Evolutionary conservation across 1,140 invertebrate species (phyloP), one percentile per base, ranked within the genome.

Genomic region (Micrasema minimum): DNA sequence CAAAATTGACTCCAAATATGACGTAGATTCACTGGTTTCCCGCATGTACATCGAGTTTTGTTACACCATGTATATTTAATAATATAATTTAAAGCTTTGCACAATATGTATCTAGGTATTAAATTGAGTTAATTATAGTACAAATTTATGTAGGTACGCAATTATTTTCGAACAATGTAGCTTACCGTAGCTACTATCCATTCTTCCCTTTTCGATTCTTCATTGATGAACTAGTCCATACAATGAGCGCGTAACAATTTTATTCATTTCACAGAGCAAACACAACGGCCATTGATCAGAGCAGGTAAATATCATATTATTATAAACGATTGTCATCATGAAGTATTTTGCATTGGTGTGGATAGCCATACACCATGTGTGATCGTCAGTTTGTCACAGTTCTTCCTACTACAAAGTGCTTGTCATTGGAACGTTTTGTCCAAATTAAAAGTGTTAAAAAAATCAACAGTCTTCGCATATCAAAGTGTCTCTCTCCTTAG

Each of bases 181-280:
- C 35, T 48, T 51, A 67, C 35, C 26, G 31, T 23, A 46, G 55
- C 45, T 62, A 74, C 62, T 45, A 43, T 57, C 57, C 43, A 45
- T 69, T 66, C 69, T 75, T 69, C 73, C 66, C 69, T 48, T 57
- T 64, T 69, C 59, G 31, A 75, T 75, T 74, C 50, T 48, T 45
- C 65, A 71, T 68, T 71, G 26, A 74, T 55, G 35, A 65, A 65
- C 70, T 65, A 53, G 53, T 37, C 48, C 20, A 31, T 37, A 71
- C 73, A 75, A 69, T 71, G 69, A 65, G 50, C 66, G 69, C 65
- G 68, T 66, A 74, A 71, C 68, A 53, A 66, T 69, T 69, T 73
- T 73, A 71, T 62, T 74, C 68, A 71, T 71, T 71, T 71, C 55
- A 68, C 64, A 50, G 64, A 43, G 61, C 67, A 61, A 62, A 62